Conservation (phyloP, 2,888 invertebrate genomes). For the Epinotia brunnichana region DNA sequence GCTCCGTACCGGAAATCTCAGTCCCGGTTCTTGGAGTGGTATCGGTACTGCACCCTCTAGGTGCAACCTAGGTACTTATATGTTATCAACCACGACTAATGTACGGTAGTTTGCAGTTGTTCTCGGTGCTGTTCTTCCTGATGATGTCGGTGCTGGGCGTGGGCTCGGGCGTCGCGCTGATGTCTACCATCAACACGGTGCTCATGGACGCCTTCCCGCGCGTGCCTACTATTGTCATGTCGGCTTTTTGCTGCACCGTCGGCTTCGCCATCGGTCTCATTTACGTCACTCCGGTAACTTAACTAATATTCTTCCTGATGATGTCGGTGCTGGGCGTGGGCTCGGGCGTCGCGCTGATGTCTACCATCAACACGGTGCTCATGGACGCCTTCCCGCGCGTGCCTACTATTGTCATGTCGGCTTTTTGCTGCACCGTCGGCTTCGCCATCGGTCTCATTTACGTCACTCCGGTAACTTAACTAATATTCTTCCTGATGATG, state of each 20-base stretch:
- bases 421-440: slow-evolving; percentile 79
- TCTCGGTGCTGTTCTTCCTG: slow-evolving; percentile 90
- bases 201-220: slow-evolving; percentile 87
- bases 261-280: slow-evolving; percentile 87
- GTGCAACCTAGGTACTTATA: too few species aligned
- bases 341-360: slow-evolving; percentile 88
- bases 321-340: slow-evolving; percentile 92
- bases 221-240: slow-evolving; percentile 84
- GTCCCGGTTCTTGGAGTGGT: too few species aligned
- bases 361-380: slow-evolving; percentile 87
- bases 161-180: slow-evolving; percentile 89
- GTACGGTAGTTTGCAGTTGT: slow-evolving; percentile 80
- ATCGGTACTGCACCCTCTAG: too few species aligned
- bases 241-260: slow-evolving; percentile 76
- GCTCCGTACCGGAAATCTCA: too few species aligned
- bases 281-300: slow-evolving; percentile 89
- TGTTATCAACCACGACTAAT: background rate
- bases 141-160: slow-evolving; percentile 92
- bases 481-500: background rate
- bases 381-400: slow-evolving; percentile 86
- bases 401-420: slow-evolving; percentile 85
- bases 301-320: background rate
- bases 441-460: slow-evolving; percentile 88
- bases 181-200: slow-evolving; percentile 87
- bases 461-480: slow-evolving; percentile 87